These are phyloP conservation scores for Delia radicum DNA, from an alignment of 1,140 invertebrate genomes.

Conservation along the genomic window DNA sequence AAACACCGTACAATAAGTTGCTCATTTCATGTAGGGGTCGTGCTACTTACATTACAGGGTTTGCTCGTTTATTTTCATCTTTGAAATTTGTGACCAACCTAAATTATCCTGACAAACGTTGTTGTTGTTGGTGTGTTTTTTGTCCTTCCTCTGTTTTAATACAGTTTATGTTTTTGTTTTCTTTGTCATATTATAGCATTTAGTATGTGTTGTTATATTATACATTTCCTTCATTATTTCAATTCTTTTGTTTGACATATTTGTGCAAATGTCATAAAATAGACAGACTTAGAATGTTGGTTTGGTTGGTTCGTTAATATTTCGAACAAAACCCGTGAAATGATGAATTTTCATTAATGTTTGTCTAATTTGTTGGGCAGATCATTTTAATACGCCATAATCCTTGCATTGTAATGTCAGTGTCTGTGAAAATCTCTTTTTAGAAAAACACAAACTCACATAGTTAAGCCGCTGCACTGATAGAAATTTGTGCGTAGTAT, in stretches of 20 bases:
- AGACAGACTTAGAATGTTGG: neutral
- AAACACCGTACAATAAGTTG: neutral
- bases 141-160: neutral
- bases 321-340: neutral
- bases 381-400: conserved; percentile 1
- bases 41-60: too few species aligned
- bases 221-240: neutral
- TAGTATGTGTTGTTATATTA: neutral
- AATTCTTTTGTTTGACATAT: neutral
- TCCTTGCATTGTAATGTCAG: neutral
- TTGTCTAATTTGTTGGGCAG: conserved; percentile 6
- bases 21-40: neutral
- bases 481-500: too few species aligned
- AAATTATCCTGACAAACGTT: neutral
- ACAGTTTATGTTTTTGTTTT: neutral
- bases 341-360: conserved; percentile 20
- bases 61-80: too few species aligned
- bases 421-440: neutral
- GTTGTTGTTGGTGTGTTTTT: neutral
- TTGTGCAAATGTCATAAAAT: neutral
- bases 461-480: neutral
- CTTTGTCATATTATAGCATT: neutral
- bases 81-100: neutral
- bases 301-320: neutral
- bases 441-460: neutral